These are phyloP conservation scores for Lepidochrysops patricia DNA, from an alignment of 2,888 invertebrate species.

Conservation along the genomic window DNA sequence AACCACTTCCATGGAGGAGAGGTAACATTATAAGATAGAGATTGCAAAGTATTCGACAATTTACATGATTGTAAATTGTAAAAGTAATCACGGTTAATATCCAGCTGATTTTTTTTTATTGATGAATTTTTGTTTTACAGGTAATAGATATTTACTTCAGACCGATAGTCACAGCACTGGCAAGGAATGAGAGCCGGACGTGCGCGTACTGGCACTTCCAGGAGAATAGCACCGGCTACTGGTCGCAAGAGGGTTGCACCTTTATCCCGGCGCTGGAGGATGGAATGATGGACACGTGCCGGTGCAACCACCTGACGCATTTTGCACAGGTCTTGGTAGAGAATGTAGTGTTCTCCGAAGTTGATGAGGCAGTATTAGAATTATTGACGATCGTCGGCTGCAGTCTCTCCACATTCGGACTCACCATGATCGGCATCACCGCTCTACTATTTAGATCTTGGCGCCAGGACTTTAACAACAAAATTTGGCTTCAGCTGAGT, in stretches of 20 bases:
- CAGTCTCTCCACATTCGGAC: conserved; percentile 63
- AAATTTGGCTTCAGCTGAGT: conserved; percentile 74
- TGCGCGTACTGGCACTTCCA: conserved; percentile 76
- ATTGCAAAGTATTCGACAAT: too few species aligned
- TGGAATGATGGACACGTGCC: conserved; percentile 59
- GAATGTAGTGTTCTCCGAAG: conserved; percentile 45
- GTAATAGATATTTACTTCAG: conserved; percentile 56
- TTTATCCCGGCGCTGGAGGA: conserved; percentile 42
- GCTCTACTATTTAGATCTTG: conserved; percentile 73
- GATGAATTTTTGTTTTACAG: conserved; percentile 30
- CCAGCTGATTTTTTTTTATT: too few species aligned
- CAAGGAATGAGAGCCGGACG: conserved; percentile 43
- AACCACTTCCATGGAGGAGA: conserved; percentile 47
- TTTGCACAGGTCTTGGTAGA: conserved; percentile 72
- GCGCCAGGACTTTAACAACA: conserved; percentile 76
- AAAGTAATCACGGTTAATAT: too few species aligned
- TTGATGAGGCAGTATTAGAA: conserved; percentile 53
- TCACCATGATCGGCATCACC: conserved; percentile 66
- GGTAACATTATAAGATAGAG: too few species aligned
- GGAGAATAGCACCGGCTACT: conserved; percentile 51
- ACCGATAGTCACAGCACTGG: conserved; percentile 36
- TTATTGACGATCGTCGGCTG: conserved; percentile 67
- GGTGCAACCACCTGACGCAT: conserved; percentile 74
- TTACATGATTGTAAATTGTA: too few species aligned
- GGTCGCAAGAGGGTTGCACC: conserved; percentile 71